Conservation (phyloP, 2,888 invertebrate genomes). For the Caenorhabditis becei region DNA sequence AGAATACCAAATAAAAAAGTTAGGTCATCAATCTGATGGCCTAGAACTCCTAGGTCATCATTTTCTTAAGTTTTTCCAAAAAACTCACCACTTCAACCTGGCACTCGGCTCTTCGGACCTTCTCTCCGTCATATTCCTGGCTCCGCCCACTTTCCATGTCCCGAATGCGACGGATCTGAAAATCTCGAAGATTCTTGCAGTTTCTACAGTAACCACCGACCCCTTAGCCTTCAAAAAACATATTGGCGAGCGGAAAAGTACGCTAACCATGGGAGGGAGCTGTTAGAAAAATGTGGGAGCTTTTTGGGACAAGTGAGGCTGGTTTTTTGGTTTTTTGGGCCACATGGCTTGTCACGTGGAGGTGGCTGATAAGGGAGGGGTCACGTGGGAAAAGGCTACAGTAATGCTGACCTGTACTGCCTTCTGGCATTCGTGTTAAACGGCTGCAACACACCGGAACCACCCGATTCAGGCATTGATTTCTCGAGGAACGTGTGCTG, state of each 20-base stretch:
- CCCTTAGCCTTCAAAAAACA: conserved; percentile 47
- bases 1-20: too few relatives aligned
- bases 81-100: conserved; percentile 51
- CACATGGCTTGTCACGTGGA: background rate
- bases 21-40: too few relatives aligned
- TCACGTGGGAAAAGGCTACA: conserved; percentile 7
- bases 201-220: conserved; percentile 2
- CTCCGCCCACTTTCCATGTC: conserved; percentile 79
- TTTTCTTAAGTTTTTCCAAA: too few relatives aligned
- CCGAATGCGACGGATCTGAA: conserved; percentile 77
- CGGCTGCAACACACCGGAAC: background rate
- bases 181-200: background rate
- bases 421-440: background rate
- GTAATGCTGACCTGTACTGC: conserved; percentile 12
- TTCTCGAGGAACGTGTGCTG: background rate
- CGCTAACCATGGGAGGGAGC: conserved; percentile 6
- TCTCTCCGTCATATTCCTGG: conserved; percentile 65
- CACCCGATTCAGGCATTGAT: background rate
- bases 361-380: background rate
- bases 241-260: conserved; percentile 30
- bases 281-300: background rate
- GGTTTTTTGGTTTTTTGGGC: background rate
- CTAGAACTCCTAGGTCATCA: too few relatives aligned
- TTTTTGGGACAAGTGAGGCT: too few relatives aligned
- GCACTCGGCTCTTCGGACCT: conserved; percentile 51